Conservation (phyloP, 2,113 vertebrate species). For the Dendropsophus ebraccatus region DNA sequence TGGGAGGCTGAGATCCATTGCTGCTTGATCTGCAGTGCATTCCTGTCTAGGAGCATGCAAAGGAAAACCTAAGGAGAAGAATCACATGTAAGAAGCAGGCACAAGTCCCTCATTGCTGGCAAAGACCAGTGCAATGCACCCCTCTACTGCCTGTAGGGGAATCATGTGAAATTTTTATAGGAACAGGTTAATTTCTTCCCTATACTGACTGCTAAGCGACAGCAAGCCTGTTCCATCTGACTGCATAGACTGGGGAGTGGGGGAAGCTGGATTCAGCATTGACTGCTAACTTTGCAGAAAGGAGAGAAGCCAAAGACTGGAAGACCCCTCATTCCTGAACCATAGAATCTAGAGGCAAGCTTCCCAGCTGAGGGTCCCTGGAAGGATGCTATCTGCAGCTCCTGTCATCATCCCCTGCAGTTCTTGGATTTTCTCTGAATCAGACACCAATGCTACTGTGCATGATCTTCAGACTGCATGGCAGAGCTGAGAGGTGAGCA, state of each 20-base stretch:
- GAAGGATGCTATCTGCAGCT: slow-evolving; percentile 28
- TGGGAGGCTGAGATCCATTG: neutral
- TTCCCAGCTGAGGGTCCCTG: neutral
- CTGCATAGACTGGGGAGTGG: slow-evolving; percentile 53
- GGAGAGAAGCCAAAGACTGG: slow-evolving; percentile 20
- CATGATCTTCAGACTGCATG: slow-evolving; percentile 50
- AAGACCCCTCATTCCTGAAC: neutral
- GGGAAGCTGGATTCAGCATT: slow-evolving; percentile 24
- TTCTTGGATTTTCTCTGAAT: slow-evolving; percentile 49
- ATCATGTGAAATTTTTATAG: neutral
- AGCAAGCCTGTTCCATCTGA: slow-evolving; percentile 57
- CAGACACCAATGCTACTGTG: slow-evolving; percentile 47
- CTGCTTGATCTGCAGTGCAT: slow-evolving; percentile 32
- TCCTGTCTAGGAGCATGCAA: neutral
- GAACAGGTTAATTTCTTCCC: slow-evolving; percentile 34
- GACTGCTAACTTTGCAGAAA: slow-evolving; percentile 49
- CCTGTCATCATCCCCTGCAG: slow-evolving; percentile 51
- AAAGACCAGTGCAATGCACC: neutral
- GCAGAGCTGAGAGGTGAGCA: slow-evolving; percentile 55
- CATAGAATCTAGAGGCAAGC: neutral
- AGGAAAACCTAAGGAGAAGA: neutral
- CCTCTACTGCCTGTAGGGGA: neutral
- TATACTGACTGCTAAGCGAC: slow-evolving; percentile 15
- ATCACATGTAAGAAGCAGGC: neutral
- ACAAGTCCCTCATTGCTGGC: neutral